A percentile compares a stretch with the other conserved stretches of the same genome.
Evolutionary conservation across 2,888 invertebrate species (phyloP).

Genomic region (Oasisia sp.): DNA sequence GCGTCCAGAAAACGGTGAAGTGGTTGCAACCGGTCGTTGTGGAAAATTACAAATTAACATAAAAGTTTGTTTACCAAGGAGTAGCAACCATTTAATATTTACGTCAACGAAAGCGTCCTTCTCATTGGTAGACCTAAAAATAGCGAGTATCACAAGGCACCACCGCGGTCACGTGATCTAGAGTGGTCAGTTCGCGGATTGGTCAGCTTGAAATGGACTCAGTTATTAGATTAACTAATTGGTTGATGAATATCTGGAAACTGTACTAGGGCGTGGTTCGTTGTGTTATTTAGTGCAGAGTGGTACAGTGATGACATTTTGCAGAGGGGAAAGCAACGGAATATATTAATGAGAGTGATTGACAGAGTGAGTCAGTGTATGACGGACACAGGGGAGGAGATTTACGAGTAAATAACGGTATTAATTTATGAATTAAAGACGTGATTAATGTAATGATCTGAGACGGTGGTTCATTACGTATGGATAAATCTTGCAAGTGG

Average conservation of each 20-base stretch:
- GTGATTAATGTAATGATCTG: not conserved
- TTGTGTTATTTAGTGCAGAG: not conserved
- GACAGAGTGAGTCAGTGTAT: not conserved
- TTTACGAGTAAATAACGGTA: not conserved
- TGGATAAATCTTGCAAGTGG: not conserved
- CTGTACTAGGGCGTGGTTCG: not conserved
- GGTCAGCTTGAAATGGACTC: not conserved
- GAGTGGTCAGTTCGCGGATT: not conserved
- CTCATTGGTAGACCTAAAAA: not conserved
- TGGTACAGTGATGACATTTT: not conserved
- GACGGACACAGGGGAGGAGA: not conserved
- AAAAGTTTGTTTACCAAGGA: not conserved
- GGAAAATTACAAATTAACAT: not conserved
- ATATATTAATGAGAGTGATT: slow-evolving; percentile 1
- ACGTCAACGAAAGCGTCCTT: not conserved
- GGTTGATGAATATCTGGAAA: not conserved
- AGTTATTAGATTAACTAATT: not conserved
- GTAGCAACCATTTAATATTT: not conserved
- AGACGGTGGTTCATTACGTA: not conserved
- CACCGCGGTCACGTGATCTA: not conserved
- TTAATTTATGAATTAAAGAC: not conserved
- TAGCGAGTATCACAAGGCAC: not conserved
- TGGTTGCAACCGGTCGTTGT: not conserved
- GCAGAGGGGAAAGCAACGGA: not conserved
- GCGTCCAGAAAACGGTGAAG: not conserved